Base-by-base conservation (phyloP, 2,113 vertebrate species). In the Lophius piscatorius region DNA sequence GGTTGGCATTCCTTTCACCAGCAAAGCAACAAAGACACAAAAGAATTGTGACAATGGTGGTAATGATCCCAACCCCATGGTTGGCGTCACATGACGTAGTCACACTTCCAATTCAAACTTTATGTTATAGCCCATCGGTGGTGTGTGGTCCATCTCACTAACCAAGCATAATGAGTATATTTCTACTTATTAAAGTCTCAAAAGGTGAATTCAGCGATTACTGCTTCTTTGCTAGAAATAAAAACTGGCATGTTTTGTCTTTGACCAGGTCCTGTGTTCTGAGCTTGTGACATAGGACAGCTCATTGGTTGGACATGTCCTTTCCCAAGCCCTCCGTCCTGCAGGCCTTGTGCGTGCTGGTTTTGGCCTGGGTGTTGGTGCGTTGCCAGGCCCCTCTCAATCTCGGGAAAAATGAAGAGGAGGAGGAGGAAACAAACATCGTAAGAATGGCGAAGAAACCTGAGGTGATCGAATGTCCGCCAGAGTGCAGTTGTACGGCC, bases 401-500 rank as follows among this genome's bases (percentile, higher is more conserved):
- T 46, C 61, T 65, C 36, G 74, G 51, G 41, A 73, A 81, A n/a
- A n/a, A n/a, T n/a, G n/a, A n/a, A 60, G 78, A 80, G 41, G 71
- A 85, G 26, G 82, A 88, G 16, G 85, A 84, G 74, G 81, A 88
- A 23, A 28, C 21, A 1, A 51, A 36, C 11, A 39, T n/a, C 12
- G 9, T 55, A 44, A 55, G 13, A 7, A 39, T 1, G 5, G 20
- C 6, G 34, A 31, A 11, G 1, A 67, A 78, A 47, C 2, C 63
- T 0, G 50, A 59, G 6, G 9, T 2, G 2, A 6, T 17, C 2
- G 28, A 76, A 76, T 99, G 97, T 51, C 96, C 96, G 2, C 59
- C 75, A 1, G 92, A 94, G 17, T 99, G 97, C 69, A 91, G 86
- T 83, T 99, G 97, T 73, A 88, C 87, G 5, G 78, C 87, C 29